These are phyloP conservation scores for Dasypogon diadema DNA, from an alignment of 2,888 invertebrate genomes.

Conservation along the genomic window DNA sequence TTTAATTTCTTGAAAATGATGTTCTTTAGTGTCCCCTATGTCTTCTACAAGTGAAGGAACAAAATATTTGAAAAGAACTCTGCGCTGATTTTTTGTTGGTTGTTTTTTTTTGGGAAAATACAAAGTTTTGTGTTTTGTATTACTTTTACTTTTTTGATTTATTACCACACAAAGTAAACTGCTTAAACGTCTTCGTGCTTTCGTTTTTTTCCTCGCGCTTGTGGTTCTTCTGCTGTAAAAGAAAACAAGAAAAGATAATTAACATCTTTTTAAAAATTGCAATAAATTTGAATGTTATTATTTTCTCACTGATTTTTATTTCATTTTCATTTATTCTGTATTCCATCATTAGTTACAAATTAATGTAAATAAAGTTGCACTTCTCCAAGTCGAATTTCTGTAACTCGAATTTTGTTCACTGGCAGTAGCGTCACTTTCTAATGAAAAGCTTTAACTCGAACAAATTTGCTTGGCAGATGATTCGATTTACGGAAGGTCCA, in stretches of 20 bases:
- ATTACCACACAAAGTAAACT: conserved; percentile 18
- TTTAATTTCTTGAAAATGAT: conserved; percentile 39
- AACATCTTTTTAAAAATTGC: too few relatives aligned
- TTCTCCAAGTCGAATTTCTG: too few relatives aligned
- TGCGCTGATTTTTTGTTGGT: conserved; percentile 50
- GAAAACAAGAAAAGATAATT: conserved; percentile 52
- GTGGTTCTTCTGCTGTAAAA: conserved; percentile 65
- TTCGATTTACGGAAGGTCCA: too few relatives aligned
- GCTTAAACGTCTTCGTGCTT: conserved; percentile 73
- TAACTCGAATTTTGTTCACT: too few relatives aligned
- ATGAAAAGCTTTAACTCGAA: too few relatives aligned
- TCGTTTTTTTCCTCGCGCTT: conserved; percentile 78
- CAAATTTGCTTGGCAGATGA: too few relatives aligned
- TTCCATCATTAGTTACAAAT: too few relatives aligned
- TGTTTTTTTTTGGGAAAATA: conserved; percentile 46
- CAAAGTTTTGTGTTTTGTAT: conserved; percentile 52
- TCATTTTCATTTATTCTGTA: too few relatives aligned
- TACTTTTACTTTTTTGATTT: conserved; percentile 49
- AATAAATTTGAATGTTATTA: too few relatives aligned
- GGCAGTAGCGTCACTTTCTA: too few relatives aligned
- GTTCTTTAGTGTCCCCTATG: conserved; percentile 37
- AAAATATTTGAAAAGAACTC: conserved; percentile 39
- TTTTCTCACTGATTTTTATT: too few relatives aligned
- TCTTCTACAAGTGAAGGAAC: conserved; percentile 47
- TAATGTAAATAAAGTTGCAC: too few relatives aligned